Percentiles rank a stretch among this genome's conserved stretches.
phyloP scores from a whole-genome alignment of 2,888 invertebrate genomes.

The Xanthostigma xanthostigma region DNA sequence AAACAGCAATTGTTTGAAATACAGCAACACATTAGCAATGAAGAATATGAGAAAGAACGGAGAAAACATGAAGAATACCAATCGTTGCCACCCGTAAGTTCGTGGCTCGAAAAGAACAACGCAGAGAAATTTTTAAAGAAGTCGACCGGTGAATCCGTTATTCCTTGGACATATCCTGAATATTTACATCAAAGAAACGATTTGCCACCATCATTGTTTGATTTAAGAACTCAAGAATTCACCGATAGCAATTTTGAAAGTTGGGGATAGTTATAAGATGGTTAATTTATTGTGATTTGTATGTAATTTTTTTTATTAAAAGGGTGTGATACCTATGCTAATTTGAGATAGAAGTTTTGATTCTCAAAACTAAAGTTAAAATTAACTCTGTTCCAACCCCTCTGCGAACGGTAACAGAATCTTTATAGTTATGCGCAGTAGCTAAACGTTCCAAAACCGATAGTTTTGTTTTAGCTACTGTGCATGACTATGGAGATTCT shows the following conservation, averaged over 20 bases:
- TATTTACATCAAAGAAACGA: constrained; percentile 31
- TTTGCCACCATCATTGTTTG: constrained; percentile 45
- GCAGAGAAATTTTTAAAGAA: constrained; percentile 20
- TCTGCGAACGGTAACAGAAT: too few relatives aligned
- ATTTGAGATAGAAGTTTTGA: too few relatives aligned
- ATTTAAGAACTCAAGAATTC: constrained; percentile 38
- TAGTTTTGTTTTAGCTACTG: too few relatives aligned
- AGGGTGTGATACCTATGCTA: too few relatives aligned
- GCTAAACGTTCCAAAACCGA: too few relatives aligned
- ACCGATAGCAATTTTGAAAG: constrained; percentile 30
- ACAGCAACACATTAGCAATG: constrained; percentile 27
- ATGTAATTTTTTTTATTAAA: too few relatives aligned
- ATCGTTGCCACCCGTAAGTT: constrained; percentile 24
- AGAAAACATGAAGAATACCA: constrained; percentile 17
- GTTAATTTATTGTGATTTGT: too few relatives aligned
- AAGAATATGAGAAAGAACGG: constrained; percentile 17
- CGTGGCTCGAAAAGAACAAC: constrained; percentile 27
- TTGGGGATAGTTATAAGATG: constrained; percentile 32
- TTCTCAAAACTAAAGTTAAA: too few relatives aligned
- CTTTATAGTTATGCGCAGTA: too few relatives aligned
- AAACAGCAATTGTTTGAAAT: constrained; percentile 41
- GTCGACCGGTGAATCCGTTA: too few relatives aligned
- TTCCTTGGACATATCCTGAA: constrained; percentile 40
- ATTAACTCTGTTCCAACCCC: too few relatives aligned
- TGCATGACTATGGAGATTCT: too few relatives aligned